Conservation (phyloP, 1,140 invertebrate genomes). For the Ceratitis capitata region DNA sequence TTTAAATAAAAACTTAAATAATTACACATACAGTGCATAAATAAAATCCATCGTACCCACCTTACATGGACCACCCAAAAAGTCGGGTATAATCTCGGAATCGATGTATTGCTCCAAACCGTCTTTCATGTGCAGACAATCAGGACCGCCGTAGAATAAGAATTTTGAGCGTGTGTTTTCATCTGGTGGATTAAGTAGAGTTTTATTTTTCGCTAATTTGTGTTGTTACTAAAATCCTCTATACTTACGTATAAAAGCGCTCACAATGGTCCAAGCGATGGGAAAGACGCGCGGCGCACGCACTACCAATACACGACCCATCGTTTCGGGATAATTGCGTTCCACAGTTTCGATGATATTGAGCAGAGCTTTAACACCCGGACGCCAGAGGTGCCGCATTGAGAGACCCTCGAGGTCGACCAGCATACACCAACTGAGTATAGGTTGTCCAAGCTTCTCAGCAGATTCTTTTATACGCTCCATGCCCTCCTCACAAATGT, state of each 20-base stretch:
- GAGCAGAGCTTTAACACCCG: conserved; percentile 89
- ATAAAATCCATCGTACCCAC: conserved; percentile 67
- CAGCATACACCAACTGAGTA: conserved; percentile 89
- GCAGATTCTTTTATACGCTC: conserved; percentile 86
- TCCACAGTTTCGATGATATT: conserved; percentile 95
- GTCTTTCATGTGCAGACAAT: conserved; percentile 79
- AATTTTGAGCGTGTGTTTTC: conserved; percentile 96
- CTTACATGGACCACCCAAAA: conserved; percentile 88
- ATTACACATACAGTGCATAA: not conserved
- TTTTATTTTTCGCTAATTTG: not conserved
- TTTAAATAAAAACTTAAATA: too few species aligned
- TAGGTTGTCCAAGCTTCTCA: conserved; percentile 75
- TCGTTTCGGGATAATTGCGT: conserved; percentile 95
- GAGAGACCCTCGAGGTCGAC: conserved; percentile 94
- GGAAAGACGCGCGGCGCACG: conserved; percentile 93
- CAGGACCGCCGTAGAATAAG: conserved; percentile 90
- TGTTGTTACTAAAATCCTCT: too few species aligned
- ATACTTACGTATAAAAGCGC: conserved; percentile 89
- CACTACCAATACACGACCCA: conserved; percentile 88
- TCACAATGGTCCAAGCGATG: conserved; percentile 96
- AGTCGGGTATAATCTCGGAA: conserved; percentile 88
- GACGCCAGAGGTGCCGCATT: conserved; percentile 95
- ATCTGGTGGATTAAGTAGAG: conserved; percentile 69
- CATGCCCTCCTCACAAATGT: conserved; percentile 88
- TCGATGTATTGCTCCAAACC: conserved; percentile 89